Evolutionary conservation across 2,797 vertebrate species (phyloP), one percentile per base, ranked within the genome.

Genomic region (Telmatherina bonti): DNA sequence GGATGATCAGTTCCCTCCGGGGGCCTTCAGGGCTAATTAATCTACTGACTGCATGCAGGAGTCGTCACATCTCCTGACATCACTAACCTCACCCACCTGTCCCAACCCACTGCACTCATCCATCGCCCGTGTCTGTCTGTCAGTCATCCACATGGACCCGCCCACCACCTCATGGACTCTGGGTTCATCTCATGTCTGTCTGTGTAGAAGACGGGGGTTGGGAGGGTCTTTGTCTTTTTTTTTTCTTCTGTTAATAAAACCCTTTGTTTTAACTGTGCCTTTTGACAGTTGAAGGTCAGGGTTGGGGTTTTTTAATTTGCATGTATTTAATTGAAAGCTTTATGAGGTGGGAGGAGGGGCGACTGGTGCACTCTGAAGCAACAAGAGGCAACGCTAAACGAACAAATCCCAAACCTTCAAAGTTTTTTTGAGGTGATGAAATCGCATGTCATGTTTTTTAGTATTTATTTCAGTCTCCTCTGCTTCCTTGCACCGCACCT

Each of bases 1-100:
- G 72, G 81, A 72, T 57, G 24, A 49, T 84, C 83, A 33, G 87
- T 89, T 86, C 84, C 76, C 80, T 74, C 76, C 76, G 45, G 41
- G 47, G 75, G 81, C 80, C 85, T 72, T 67, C 78, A 61, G 38
- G 57, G 74, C 76, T 86, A 84, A 72, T 71, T 89, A 83, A 83
- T 13, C 67, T 84, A 58, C 68, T 72, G 36, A 67, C 79, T 89
- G 90, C 90, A 90, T 92, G 92, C 83, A 68, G 85, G 87, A 86
- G 80, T 67, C 56, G 49, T 59, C 65, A 68, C 79, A 60, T 51
- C 69, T 74, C 77, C 78, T 70, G 78, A 67, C 62, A 54, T 75
- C 86, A 89, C 91, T 93, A 92, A 91, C 90, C 83, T 70, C 83
- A 45, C 82, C 85, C 75, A 20, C 81, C 84, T 63, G 82, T 78